Evolutionary conservation across 2,888 invertebrate species (phyloP).

Genomic region (Pyrocoelia pectoralis): DNA sequence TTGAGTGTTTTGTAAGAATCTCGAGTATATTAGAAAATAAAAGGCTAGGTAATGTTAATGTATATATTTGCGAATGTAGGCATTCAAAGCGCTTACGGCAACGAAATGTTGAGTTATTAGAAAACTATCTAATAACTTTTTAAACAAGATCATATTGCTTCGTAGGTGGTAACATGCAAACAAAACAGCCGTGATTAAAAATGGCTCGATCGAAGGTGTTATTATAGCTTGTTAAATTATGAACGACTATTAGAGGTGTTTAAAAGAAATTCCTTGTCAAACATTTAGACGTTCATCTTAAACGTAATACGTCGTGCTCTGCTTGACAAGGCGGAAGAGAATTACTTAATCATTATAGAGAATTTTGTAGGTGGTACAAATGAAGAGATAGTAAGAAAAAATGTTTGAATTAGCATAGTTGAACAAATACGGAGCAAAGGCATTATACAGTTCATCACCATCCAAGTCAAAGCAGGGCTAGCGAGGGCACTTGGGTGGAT

Average conservation of each 20-base stretch:
- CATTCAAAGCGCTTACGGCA: slow-evolving; percentile 1
- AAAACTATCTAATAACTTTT: slow-evolving; percentile 9
- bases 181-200: slow-evolving; percentile 13
- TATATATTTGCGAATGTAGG: not conserved
- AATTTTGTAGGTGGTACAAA: slow-evolving; percentile 12
- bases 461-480: slow-evolving; percentile 35
- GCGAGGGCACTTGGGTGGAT: slow-evolving; percentile 51
- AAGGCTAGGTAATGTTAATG: slow-evolving; percentile 1
- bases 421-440: slow-evolving; percentile 31
- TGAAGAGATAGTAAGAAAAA: slow-evolving; percentile 14
- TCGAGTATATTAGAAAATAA: not conserved
- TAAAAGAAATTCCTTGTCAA: slow-evolving; percentile 25
- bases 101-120: slow-evolving; percentile 5
- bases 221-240: slow-evolving; percentile 16
- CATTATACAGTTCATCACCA: slow-evolving; percentile 36
- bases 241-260: slow-evolving; percentile 20
- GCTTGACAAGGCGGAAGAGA: slow-evolving; percentile 25
- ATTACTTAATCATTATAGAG: slow-evolving; percentile 18
- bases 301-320: slow-evolving; percentile 12
- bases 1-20: slow-evolving; percentile 1
- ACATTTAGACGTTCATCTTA: slow-evolving; percentile 17
- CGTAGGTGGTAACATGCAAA: slow-evolving; percentile 10
- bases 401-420: slow-evolving; percentile 28
- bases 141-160: slow-evolving; percentile 13
- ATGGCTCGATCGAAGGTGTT: slow-evolving; percentile 18